These are phyloP conservation scores for Dreissena polymorpha DNA, from an alignment of 1,140 invertebrate genomes.

Conservation along the genomic window DNA sequence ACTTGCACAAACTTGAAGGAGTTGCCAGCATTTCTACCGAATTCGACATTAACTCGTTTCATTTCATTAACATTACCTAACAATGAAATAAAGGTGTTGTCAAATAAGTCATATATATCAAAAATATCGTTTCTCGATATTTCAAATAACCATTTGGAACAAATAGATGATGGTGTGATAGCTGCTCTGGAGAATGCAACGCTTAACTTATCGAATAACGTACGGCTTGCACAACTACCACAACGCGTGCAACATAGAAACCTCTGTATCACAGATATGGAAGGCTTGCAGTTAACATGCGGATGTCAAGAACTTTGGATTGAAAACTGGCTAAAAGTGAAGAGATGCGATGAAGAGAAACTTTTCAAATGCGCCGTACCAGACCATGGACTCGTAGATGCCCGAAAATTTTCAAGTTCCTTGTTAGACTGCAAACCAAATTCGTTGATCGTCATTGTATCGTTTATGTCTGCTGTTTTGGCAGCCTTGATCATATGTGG, in stretches of 20 bases:
- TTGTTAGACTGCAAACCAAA: neutral
- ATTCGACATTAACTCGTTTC: neutral
- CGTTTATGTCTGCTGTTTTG: neutral
- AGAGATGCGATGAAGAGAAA: no score
- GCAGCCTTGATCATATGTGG: no score
- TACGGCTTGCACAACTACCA: neutral
- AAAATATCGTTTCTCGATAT: slow-evolving; percentile 6
- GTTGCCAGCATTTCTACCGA: slow-evolving; percentile 10
- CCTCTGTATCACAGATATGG: slow-evolving; percentile 25
- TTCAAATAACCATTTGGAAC: slow-evolving; percentile 1
- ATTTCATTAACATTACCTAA: slow-evolving; percentile 14
- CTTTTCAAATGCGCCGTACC: neutral
- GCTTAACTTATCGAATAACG: slow-evolving; percentile 35
- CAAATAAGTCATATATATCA: neutral
- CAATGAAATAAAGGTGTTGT: slow-evolving; percentile 5
- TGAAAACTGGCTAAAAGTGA: slow-evolving; percentile 14
- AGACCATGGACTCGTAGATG: neutral
- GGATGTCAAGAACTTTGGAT: slow-evolving; percentile 29
- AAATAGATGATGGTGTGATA: neutral
- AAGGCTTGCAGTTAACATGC: slow-evolving; percentile 10
- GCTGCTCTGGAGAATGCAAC: slow-evolving; percentile 14
- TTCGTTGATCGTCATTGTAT: neutral
- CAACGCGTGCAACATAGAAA: no score
- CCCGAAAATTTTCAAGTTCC: neutral
- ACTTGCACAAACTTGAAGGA: slow-evolving; percentile 22